Base-by-base conservation (phyloP, 2,888 invertebrate genomes). In the Alitta virens region DNA sequence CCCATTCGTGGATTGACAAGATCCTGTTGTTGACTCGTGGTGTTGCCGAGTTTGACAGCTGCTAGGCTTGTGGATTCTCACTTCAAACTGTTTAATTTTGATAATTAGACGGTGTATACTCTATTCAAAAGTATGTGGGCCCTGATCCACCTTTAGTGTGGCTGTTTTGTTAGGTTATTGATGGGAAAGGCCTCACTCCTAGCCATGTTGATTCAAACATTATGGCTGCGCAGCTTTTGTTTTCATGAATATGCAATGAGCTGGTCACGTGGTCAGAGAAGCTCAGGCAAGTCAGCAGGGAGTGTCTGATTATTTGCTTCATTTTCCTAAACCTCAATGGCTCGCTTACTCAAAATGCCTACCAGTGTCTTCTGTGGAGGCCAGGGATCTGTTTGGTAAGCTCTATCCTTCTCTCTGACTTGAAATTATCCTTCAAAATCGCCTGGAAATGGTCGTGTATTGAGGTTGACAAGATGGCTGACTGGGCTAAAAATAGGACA, bases 391-490 rank as follows among this genome's bases (percentile, higher is more conserved):
- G 5, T 5, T 12, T 33, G 33, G 33, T 33, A 33, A 33, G 33
- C 33, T 33, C 33, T 33, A 7, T 5, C 33, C 33, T 33, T 33
- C 33, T 7, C n/a, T 33, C 33, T 7, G 12, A 7, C 12, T 33
- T 33, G 7, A 5, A 33, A 33, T 33, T 33, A 33, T 33, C 7
- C 33, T 12, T 33, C 33, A 7, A 33, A 33, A 33, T 33, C 12
- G 7, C 5, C 33, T 12, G 12, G 33, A 33, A 33, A 33, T 5
- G 5, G 18, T n/a, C 27, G 50, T 49, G n/a, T 43, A 49, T 46
- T 57, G 43, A 49, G 50, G 46, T 26, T 49, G 49, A 49, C 57
- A 57, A 57, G 49, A 57, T 57, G 57, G 57, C 57, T 50, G 57
- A 14, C 57, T 25, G n/a, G 9, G 7, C 49, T 57, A 57, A 27